Percentiles rank a stretch among this genome's conserved stretches.
Evolutionary conservation across 2,888 invertebrate species (phyloP).

Genomic region (Rotaria socialis): DNA sequence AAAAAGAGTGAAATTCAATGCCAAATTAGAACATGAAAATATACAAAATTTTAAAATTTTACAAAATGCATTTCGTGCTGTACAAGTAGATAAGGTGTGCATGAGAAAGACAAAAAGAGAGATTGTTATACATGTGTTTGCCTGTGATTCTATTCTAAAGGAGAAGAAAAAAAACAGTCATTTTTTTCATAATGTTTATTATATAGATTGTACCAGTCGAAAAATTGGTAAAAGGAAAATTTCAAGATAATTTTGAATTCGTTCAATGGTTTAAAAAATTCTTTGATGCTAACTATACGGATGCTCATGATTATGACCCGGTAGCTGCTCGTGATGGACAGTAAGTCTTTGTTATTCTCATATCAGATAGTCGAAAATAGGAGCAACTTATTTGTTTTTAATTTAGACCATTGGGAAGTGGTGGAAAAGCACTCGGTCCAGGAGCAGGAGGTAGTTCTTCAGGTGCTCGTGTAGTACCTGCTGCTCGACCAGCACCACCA

Average conservation of each 20-base stretch:
- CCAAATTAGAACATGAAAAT: conserved; percentile 96
- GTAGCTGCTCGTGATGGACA: conserved; percentile 72
- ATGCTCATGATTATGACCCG: conserved; percentile 89
- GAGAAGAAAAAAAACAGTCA: too few relatives aligned
- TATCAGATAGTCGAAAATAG: too few relatives aligned
- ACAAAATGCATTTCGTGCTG: conserved; percentile 78
- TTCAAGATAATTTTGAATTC: conserved; percentile 99
- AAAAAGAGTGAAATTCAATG: conserved; percentile 94
- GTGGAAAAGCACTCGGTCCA: conserved; percentile 33
- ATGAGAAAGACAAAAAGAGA: not conserved
- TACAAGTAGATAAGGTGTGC: conserved; percentile 91
- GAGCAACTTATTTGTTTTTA: not conserved
- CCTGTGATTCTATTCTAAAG: too few relatives aligned
- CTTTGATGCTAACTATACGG: conserved; percentile 97
- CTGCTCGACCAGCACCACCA: not conserved
- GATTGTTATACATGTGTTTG: not conserved
- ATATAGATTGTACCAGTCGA: conserved; percentile 94
- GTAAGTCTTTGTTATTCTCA: not conserved
- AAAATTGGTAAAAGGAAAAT: conserved; percentile 94
- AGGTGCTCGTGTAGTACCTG: not conserved
- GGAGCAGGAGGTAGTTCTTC: conserved; percentile 40
- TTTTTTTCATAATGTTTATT: too few relatives aligned
- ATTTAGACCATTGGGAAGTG: conserved; percentile 36
- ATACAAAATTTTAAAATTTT: conserved; percentile 94
- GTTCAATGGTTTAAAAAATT: conserved; percentile 99